Percentiles rank a stretch among this genome's conserved stretches.
Evolutionary conservation across 2,113 vertebrate genomes (phyloP).

Genomic region (Tamias sibiricus): DNA sequence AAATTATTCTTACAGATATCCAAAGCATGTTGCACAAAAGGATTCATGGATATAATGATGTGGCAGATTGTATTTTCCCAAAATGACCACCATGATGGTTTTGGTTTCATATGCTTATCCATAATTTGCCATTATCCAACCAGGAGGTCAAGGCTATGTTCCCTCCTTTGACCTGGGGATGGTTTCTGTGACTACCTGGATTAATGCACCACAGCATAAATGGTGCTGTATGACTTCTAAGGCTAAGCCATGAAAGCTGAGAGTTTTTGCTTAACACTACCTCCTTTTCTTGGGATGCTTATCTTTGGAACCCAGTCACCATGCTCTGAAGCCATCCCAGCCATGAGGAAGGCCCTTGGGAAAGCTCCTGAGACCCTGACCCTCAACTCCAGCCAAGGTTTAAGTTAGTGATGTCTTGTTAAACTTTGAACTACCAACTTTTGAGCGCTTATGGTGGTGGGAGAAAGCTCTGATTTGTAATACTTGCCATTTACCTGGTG

Average conservation of each 20-base stretch:
- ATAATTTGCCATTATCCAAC: not conserved
- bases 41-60: not conserved
- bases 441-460: not conserved
- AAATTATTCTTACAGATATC: not conserved
- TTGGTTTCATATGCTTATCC: not conserved
- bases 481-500: not conserved
- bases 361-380: not conserved
- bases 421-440: not conserved
- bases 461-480: not conserved
- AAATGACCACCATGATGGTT: not conserved
- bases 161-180: not conserved
- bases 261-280: not conserved
- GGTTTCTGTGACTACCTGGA: not conserved
- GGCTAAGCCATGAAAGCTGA: not conserved
- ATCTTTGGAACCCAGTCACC: not conserved
- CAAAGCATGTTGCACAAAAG: not conserved
- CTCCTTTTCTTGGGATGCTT: not conserved
- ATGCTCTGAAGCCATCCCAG: not conserved
- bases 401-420: not conserved
- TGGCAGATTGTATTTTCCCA: not conserved
- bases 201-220: not conserved
- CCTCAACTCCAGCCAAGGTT: not conserved
- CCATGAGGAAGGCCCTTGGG: not conserved
- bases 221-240: not conserved
- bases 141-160: not conserved